phyloP scores from a whole-genome alignment of 2,797 vertebrate genomes.

The Discoglossus pictus region DNA sequence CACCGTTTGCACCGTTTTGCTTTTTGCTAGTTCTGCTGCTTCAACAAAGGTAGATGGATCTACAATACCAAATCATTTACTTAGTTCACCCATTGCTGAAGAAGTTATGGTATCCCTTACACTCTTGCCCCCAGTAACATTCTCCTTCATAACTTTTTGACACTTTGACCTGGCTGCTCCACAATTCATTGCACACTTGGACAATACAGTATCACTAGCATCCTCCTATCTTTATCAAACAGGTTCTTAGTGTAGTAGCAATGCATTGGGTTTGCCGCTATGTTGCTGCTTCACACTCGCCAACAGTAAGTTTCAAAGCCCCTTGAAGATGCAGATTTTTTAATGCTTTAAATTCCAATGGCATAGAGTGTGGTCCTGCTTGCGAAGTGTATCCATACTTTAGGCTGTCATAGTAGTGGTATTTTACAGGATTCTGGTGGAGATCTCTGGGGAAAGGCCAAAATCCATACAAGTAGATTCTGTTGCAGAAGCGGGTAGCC shows the following conservation, averaged over 20 bases:
- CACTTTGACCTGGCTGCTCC: background rate
- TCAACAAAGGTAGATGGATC: slow-evolving; percentile 6
- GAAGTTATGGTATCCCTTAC: slow-evolving; percentile 1
- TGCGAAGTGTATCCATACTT: slow-evolving; percentile 93
- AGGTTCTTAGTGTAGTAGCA: slow-evolving; percentile 1
- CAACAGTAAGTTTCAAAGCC: slow-evolving; percentile 90
- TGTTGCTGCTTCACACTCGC: slow-evolving; percentile 76
- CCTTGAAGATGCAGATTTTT: slow-evolving; percentile 87
- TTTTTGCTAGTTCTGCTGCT: slow-evolving; percentile 28
- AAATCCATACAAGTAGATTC: slow-evolving; percentile 95
- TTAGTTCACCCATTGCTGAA: background rate
- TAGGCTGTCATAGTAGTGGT: slow-evolving; percentile 94
- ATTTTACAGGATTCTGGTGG: slow-evolving; percentile 85
- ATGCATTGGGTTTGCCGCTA: slow-evolving; percentile 58
- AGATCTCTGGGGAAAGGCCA: slow-evolving; percentile 88
- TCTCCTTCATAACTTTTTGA: background rate
- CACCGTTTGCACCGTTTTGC: background rate
- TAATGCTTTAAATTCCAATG: slow-evolving; percentile 93
- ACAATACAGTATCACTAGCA: slow-evolving; percentile 19
- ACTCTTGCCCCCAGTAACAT: slow-evolving; percentile 4
- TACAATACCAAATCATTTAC: slow-evolving; percentile 1
- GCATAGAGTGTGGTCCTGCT: slow-evolving; percentile 94
- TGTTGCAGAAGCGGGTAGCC: slow-evolving; percentile 95
- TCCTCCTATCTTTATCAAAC: slow-evolving; percentile 23
- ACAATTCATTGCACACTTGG: slow-evolving; percentile 27